Base-by-base conservation (phyloP, 37 sponge, comb jelly and placozoan genomes). In the Chondrilla cf. caribensis region DNA sequence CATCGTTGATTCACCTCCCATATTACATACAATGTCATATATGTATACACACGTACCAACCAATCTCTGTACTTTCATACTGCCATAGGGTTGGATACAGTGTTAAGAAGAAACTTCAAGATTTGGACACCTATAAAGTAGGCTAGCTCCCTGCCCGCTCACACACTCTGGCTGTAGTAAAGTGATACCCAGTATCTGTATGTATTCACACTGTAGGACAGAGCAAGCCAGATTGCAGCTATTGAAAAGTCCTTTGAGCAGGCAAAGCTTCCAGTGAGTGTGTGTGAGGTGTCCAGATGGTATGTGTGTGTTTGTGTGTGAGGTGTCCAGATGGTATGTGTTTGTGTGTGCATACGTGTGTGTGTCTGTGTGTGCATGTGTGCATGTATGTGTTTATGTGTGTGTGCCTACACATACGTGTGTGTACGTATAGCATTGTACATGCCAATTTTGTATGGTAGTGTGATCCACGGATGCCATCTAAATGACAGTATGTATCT, bases 211-310 rank as follows among this genome's bases (percentile, higher is more conserved):
- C 44, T 72, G 32, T 60, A 95, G 95, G 99, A 99, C 83, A 72
- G 95, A 68, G 91, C 97, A 11, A 96, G 95, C 64, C 99, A 99
- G 77, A 99, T 99, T 24, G 86, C 87, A 39, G 99, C 99, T 18
- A 96, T 99, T 40, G 95, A 96, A 60, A 80, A 88, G 9, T 94
- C 99, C 17, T 99, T 99, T 89, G 95, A 94, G 35, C 95, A 93
- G 28, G 95, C 97, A 15, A 92, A 94, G 33, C 82, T 89, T 76
- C 94, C 96, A 24, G 96, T 95, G 58, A 83, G 95, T 70, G 5
- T n/a, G 24, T 79, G 58, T 11, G 6, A 68, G 60, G 31, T 28
- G 3, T 24, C 51, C 11, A 47, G 6, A n/a, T 7, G 15, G 29
- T 15, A 62, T 7, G 64, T 62, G 29, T 47, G 51, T 47, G 24